Base-by-base conservation (phyloP, 2,113 vertebrate genomes). In the Neogale vison region DNA sequence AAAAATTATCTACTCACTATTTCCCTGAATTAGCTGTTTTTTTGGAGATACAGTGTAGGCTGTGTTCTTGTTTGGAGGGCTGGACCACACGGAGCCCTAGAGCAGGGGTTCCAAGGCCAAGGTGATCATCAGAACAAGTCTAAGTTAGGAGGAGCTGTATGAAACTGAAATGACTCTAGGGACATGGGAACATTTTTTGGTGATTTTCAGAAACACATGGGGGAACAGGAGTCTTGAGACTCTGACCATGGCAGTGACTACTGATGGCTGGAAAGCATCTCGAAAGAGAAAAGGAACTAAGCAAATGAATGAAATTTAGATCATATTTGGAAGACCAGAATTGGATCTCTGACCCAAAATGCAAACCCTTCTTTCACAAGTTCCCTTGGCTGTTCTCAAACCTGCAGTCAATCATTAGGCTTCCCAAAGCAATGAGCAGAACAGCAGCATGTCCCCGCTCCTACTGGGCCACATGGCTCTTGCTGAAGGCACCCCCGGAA, bases 341-440 rank as follows among this genome's bases (percentile, higher is more conserved):
- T 47, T 45, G 47, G n/a, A 26, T 69, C 57, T 57, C 47, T n/a
- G 42, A 57, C 55, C 94, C 29, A 65, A 88, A 93, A 92, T 6
- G 65, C 77, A 85, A 79, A 85, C 61, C 26, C 55, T 81, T 29
- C 45, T 26, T 67, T 86, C 47, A 88, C 80, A 47, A 52, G 87
- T 26, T 59, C 74, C 76, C 76, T 87, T 76, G 29, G 57, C 82
- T 87, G 12, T 81, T n/a, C 71, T 76, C 76, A 92, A 95, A 94
- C 18, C 90, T 69, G 10, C 4, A 0, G 23, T 24, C 4, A 0
- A 26, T 24, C 61, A 87, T 47, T 50, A 71, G 29, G 50, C 63
- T 95, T 61, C 80, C 67, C 20, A 61, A 84, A 83, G 74, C 69
- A 71, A n/a, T 17, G 61, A 4, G 20, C 39, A 55, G 71, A 47